Conservation (phyloP, 2,113 vertebrate species). For the Bubo bubo region DNA sequence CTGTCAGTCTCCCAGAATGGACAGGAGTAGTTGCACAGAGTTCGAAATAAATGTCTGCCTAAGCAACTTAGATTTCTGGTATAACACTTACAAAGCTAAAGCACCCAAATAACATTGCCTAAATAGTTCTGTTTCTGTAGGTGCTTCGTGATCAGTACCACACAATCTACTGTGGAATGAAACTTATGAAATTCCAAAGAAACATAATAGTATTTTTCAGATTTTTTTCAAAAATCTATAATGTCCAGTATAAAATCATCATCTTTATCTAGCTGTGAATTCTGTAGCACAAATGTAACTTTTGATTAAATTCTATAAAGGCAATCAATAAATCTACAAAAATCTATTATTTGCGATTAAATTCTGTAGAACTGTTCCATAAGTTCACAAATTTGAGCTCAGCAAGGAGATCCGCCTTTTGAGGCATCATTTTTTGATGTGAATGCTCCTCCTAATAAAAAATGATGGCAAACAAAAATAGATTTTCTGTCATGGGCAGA, state of each 20-base stretch:
- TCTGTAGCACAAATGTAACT: neutral
- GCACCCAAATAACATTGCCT: rapidly evolving
- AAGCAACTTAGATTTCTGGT: neutral
- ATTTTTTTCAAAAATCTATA: neutral
- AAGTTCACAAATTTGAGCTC: neutral
- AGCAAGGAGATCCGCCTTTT: neutral
- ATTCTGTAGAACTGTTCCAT: neutral
- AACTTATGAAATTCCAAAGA: neutral
- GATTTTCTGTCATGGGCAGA: conserved; percentile 38
- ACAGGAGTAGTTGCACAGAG: neutral
- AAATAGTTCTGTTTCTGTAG: neutral
- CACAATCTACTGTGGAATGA: rapidly evolving
- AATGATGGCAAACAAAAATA: conserved; percentile 5
- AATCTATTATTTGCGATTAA: neutral
- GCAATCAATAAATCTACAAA: neutral
- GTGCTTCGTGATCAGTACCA: neutral
- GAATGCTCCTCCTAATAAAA: neutral
- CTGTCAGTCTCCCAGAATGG: neutral
- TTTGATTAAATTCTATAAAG: neutral
- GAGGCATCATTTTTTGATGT: neutral
- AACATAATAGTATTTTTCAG: neutral
- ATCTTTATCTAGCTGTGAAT: neutral
- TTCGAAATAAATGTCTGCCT: neutral
- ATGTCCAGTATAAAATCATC: neutral
- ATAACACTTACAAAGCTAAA: rapidly evolving